These are phyloP conservation scores for Trichoplax adhaerens DNA, from an alignment of 37 sponge, comb jelly and placozoan genomes.

Conservation along the genomic window DNA sequence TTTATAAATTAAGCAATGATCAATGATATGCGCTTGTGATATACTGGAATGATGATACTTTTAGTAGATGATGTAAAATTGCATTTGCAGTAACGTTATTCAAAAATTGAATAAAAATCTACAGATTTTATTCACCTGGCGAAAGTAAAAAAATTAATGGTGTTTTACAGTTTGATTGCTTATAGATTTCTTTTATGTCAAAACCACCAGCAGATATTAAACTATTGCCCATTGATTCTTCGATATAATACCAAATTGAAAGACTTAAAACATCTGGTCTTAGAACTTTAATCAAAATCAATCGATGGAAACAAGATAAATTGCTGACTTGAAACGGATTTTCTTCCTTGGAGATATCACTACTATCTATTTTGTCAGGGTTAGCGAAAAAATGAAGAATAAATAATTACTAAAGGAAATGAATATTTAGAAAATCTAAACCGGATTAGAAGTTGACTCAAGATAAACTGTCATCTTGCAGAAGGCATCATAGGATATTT, in stretches of 20 bases:
- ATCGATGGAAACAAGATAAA: conserved; percentile 10
- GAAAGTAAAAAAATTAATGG: conserved; percentile 15
- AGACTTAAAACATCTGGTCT: conserved; percentile 12
- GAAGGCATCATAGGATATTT: too few species aligned
- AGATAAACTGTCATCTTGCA: too few species aligned
- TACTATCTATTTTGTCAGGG: not conserved
- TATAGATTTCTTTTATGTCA: conserved; percentile 9
- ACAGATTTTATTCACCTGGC: conserved; percentile 2
- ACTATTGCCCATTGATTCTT: conserved; percentile 8
- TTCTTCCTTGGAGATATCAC: not conserved
- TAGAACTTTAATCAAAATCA: conserved; percentile 17
- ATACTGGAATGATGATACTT: not conserved
- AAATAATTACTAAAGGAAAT: not conserved
- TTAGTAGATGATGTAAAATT: too few species aligned
- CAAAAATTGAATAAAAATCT: not conserved
- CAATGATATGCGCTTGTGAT: not conserved
- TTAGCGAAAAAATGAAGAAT: not conserved
- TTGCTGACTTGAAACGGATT: not conserved
- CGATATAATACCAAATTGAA: conserved; percentile 2
- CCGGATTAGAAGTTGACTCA: not conserved
- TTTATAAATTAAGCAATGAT: not conserved
- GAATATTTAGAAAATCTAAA: not conserved
- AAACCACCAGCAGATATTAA: conserved; percentile 6
- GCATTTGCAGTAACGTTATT: too few species aligned
- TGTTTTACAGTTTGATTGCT: conserved; percentile 3